A percentile compares a stretch with the other conserved stretches of the same genome.
Conservation (phyloP, 1,140 invertebrate genomes). For the Drosophila chauvacae region DNA sequence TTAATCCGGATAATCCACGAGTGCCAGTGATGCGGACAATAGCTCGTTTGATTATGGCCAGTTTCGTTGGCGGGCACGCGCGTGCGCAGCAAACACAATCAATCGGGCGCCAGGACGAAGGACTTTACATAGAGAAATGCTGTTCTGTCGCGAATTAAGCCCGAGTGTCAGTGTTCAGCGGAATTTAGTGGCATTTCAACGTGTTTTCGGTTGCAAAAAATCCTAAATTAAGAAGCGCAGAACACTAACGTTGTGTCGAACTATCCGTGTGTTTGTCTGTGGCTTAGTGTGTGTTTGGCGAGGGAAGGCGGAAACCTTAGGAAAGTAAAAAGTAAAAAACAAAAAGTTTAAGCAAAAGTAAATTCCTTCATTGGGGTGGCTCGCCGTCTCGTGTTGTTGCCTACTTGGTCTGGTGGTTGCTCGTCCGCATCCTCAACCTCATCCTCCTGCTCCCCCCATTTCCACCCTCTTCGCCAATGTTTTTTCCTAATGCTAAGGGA, state of each 20-base stretch:
- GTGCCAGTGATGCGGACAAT: neutral
- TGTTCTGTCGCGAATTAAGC: slow-evolving; percentile 18
- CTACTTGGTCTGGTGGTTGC: slow-evolving; percentile 42
- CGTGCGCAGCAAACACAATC: slow-evolving; percentile 14
- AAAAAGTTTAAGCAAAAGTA: slow-evolving; percentile 74
- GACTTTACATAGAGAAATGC: slow-evolving; percentile 51
- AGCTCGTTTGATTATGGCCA: slow-evolving; percentile 10
- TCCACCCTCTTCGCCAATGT: slow-evolving; percentile 4
- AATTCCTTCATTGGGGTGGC: slow-evolving; percentile 73
- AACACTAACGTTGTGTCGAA: slow-evolving; percentile 33
- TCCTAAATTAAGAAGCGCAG: slow-evolving; percentile 9
- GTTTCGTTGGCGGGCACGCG: slow-evolving; percentile 17
- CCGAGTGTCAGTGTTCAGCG: slow-evolving; percentile 57
- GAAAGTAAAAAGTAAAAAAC: slow-evolving; percentile 44
- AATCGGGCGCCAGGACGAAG: slow-evolving; percentile 49
- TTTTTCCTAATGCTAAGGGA: slow-evolving; percentile 43
- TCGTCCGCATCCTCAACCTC: slow-evolving; percentile 41
- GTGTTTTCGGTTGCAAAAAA: slow-evolving; percentile 49
- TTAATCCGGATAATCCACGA: neutral
- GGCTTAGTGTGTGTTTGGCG: slow-evolving; percentile 25
- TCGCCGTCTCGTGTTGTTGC: slow-evolving; percentile 13
- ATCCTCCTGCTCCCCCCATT: slow-evolving; percentile 2
- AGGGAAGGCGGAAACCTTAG: slow-evolving; percentile 68
- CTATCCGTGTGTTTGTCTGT: slow-evolving; percentile 16
- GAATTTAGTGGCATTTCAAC: slow-evolving; percentile 53